These are phyloP conservation scores for Spodoptera exigua DNA, from an alignment of 2,888 invertebrate species.

Conservation along the genomic window DNA sequence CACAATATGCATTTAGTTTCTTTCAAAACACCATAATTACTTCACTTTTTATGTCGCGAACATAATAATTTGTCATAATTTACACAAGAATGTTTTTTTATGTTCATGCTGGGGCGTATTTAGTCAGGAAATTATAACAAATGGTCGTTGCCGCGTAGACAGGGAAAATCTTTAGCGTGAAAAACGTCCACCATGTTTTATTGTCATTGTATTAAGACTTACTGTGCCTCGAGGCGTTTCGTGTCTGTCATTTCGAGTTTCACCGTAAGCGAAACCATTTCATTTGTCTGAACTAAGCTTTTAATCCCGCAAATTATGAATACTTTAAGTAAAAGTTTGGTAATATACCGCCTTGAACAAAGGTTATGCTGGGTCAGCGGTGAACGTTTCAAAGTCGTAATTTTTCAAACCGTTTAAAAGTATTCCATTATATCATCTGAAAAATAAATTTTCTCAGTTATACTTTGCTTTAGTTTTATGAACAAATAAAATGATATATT, in stretches of 20 bases:
- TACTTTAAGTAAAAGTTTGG: slow-evolving; percentile 23
- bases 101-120: slow-evolving; percentile 64
- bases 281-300: slow-evolving; percentile 27
- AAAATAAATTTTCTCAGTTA: too few species aligned
- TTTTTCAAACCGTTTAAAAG: neutral
- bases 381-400: slow-evolving; percentile 3
- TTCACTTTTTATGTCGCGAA: slow-evolving; percentile 48
- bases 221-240: slow-evolving; percentile 30
- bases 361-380: slow-evolving; percentile 2
- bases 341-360: slow-evolving; percentile 2
- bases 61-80: slow-evolving; percentile 78
- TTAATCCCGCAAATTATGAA: slow-evolving; percentile 33
- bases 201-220: slow-evolving; percentile 57
- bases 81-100: slow-evolving; percentile 65
- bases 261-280: slow-evolving; percentile 10
- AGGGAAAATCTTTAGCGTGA: slow-evolving; percentile 62
- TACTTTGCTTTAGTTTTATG: too few species aligned
- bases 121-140: slow-evolving; percentile 74
- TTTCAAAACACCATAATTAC: slow-evolving; percentile 27
- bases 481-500: too few species aligned
- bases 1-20: too few species aligned
- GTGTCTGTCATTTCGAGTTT: slow-evolving; percentile 15
- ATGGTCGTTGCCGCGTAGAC: slow-evolving; percentile 61
- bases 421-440: too few species aligned
- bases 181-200: slow-evolving; percentile 60